Conservation (phyloP, 2,888 invertebrate species). For the Drosophila anomalata region DNA sequence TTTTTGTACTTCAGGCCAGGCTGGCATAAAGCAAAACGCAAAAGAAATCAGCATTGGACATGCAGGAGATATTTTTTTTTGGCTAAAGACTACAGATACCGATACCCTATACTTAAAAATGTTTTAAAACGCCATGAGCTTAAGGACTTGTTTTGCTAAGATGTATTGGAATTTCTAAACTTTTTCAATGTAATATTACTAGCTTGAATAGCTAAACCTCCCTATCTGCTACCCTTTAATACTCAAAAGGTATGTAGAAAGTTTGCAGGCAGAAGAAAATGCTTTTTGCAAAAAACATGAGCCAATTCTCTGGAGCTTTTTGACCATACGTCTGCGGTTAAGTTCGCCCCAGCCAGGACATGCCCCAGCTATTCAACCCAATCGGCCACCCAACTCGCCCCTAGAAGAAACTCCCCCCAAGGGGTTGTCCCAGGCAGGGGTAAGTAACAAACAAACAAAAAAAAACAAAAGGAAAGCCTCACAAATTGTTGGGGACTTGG, state of each 20-base stretch:
- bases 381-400: slow-evolving; percentile 16
- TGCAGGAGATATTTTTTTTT: slow-evolving; percentile 22
- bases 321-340: slow-evolving; percentile 79
- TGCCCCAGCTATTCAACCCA: slow-evolving; percentile 53
- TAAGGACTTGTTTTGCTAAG: too few relatives aligned
- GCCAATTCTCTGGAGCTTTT: slow-evolving; percentile 71
- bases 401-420: slow-evolving; percentile 35
- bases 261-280: slow-evolving; percentile 39
- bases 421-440: background rate
- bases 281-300: slow-evolving; percentile 58
- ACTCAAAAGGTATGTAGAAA: slow-evolving; percentile 29
- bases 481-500: slow-evolving; percentile 72
- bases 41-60: slow-evolving; percentile 65
- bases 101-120: slow-evolving; percentile 5
- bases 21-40: slow-evolving; percentile 72
- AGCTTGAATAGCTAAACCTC: background rate
- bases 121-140: background rate
- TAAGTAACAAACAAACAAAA: slow-evolving; percentile 3
- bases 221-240: slow-evolving; percentile 4
- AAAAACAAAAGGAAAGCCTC: slow-evolving; percentile 28
- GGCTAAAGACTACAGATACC: background rate
- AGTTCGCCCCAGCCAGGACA: slow-evolving; percentile 53
- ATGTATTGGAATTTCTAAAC: too few relatives aligned
- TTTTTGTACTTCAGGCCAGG: slow-evolving; percentile 24
- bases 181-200: too few relatives aligned